These are phyloP conservation scores for Cyrtorhinus lividipennis DNA, from an alignment of 1,140 invertebrate species.

Conservation along the genomic window DNA sequence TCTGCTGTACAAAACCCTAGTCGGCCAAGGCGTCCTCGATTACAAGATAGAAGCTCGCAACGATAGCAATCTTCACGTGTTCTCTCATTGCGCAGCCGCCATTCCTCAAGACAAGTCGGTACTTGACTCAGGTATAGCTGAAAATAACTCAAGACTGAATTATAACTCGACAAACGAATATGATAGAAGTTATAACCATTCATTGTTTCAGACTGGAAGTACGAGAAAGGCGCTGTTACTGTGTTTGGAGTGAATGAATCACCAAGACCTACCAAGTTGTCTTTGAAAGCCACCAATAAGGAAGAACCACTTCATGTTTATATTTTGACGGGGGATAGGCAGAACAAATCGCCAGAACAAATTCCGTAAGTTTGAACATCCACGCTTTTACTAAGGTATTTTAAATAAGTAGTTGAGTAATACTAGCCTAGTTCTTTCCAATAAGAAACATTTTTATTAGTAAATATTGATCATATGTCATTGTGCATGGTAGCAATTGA, in stretches of 20 bases:
- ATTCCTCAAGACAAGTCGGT: not conserved
- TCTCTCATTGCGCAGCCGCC: conserved; percentile 32
- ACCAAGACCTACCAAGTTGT: conserved; percentile 15
- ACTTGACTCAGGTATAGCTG: conserved; percentile 11
- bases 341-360: not conserved
- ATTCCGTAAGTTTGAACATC: not conserved
- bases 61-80: conserved; percentile 30
- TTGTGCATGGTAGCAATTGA: no score
- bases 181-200: not conserved
- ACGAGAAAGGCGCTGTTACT: conserved; percentile 22
- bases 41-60: conserved; percentile 27
- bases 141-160: no score
- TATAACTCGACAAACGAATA: not conserved
- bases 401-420: no score
- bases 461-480: no score
- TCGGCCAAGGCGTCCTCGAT: conserved; percentile 33
- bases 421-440: no score
- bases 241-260: conserved; percentile 23
- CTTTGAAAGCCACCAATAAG: conserved; percentile 13
- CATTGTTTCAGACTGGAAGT: conserved; percentile 14
- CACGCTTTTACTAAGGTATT: no score
- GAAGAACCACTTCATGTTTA: conserved; percentile 19
- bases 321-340: not conserved
- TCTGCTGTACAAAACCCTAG: conserved; percentile 34
- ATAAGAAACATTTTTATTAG: no score